A percentile compares a stretch with the other conserved stretches of the same genome.
Evolutionary conservation across 2,113 vertebrate genomes (phyloP).

Genomic region (Polypterus senegalus): DNA sequence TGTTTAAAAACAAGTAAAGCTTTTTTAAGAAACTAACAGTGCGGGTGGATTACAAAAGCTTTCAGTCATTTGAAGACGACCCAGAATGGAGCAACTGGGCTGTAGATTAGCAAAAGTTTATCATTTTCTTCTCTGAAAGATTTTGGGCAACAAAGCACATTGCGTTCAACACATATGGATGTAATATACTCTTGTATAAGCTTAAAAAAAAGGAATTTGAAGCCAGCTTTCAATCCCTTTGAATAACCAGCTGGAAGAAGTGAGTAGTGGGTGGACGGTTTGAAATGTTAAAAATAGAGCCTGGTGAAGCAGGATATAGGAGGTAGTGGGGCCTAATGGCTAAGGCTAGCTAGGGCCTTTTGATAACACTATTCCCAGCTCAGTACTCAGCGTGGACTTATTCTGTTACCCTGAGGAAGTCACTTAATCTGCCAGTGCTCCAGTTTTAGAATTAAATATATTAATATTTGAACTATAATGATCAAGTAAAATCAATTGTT

Average conservation of each 20-base stretch:
- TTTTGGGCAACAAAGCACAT: background rate
- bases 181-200: background rate
- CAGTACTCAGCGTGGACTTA: too few species aligned
- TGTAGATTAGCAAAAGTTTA: too few species aligned
- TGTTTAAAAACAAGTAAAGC: background rate
- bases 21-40: background rate
- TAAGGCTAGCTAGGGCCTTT: too few species aligned
- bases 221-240: slow-evolving; percentile 1
- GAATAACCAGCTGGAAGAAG: slow-evolving; percentile 1
- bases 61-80: background rate
- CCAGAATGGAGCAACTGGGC: background rate
- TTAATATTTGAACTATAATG: too few species aligned
- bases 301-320: too few species aligned
- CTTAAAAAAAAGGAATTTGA: slow-evolving; percentile 4
- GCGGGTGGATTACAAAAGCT: slow-evolving; percentile 1
- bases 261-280: background rate
- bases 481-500: too few species aligned
- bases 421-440: too few species aligned
- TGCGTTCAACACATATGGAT: background rate
- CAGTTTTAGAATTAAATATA: too few species aligned
- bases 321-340: too few species aligned
- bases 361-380: too few species aligned
- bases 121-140: too few species aligned
- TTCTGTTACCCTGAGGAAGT: too few species aligned
- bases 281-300: background rate